Percentiles rank a stretch among this genome's conserved stretches.
phyloP scores from a whole-genome alignment of 1,140 invertebrate species.

The Palaemon carinicauda region DNA sequence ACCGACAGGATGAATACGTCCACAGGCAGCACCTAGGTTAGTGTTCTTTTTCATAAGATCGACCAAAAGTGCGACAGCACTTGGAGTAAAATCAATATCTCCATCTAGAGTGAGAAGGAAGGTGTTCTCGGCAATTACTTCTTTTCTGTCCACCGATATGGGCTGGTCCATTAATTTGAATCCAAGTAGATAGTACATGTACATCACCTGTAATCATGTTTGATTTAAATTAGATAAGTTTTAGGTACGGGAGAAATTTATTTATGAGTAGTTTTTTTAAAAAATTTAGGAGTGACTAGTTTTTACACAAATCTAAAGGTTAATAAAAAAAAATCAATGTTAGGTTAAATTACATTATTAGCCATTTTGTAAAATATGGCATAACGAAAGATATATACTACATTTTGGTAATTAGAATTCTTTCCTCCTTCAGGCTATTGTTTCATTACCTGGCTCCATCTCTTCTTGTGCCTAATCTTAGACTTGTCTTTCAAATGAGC shows the following conservation, averaged over 20 bases:
- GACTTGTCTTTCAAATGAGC: constrained; percentile 97
- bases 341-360: too few species aligned
- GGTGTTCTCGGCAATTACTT: constrained; percentile 95
- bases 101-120: constrained; percentile 95
- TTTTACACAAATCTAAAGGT: too few species aligned
- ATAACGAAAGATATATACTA: too few species aligned
- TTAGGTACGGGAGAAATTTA: not conserved
- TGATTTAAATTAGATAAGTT: not conserved
- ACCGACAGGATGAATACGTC: constrained; percentile 96
- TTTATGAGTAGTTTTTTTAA: not conserved
- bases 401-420: too few species aligned
- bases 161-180: constrained; percentile 93
- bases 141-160: constrained; percentile 92
- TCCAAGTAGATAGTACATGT: constrained; percentile 98
- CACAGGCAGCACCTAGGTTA: constrained; percentile 97
- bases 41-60: constrained; percentile 99
- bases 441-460: constrained; percentile 79
- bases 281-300: too few species aligned
- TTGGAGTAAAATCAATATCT: constrained; percentile 97
- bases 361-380: too few species aligned
- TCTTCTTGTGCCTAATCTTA: constrained; percentile 94
- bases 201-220: constrained; percentile 79
- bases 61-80: constrained; percentile 91
- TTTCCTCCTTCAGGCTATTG: too few species aligned
- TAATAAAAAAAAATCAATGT: too few species aligned